These are phyloP conservation scores for Clamator glandarius DNA, from an alignment of 2,797 vertebrate genomes.

Conservation along the genomic window DNA sequence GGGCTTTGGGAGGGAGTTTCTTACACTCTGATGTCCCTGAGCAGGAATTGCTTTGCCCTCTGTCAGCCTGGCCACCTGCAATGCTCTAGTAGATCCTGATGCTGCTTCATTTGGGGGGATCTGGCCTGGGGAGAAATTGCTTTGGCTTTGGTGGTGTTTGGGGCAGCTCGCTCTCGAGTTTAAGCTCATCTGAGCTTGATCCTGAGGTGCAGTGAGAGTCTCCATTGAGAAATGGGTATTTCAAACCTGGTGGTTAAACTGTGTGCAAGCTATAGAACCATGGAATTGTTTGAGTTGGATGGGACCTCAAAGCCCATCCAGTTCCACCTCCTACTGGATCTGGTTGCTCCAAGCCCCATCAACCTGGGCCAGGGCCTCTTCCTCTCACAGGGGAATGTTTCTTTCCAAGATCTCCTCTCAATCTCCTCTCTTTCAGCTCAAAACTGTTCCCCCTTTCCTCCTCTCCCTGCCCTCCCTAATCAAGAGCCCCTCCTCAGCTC, in stretches of 20 bases:
- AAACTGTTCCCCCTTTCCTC: too few species aligned
- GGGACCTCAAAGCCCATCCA: too few species aligned
- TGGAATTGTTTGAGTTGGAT: too few species aligned
- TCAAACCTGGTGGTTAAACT: background rate
- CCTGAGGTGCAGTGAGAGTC: rapidly evolving
- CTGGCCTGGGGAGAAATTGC: background rate
- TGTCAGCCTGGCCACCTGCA: too few species aligned
- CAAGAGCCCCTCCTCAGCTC: too few species aligned
- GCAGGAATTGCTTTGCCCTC: rapidly evolving
- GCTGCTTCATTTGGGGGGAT: background rate
- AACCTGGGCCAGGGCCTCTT: too few species aligned
- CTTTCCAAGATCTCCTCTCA: too few species aligned
- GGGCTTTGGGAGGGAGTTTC: background rate
- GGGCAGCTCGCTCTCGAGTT: background rate
- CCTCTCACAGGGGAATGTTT: too few species aligned
- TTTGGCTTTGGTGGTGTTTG: background rate
- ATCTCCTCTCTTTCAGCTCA: too few species aligned
- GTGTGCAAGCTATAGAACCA: rapidly evolving
- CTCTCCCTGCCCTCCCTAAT: too few species aligned
- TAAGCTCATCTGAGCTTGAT: rapidly evolving
- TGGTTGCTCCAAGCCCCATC: too few species aligned
- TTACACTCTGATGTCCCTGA: rapidly evolving
- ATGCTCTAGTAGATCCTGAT: background rate
- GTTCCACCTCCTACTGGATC: too few species aligned
- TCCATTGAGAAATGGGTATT: rapidly evolving